phyloP scores from a whole-genome alignment of 2,888 invertebrate genomes.

The Scaeva pyrastri region DNA sequence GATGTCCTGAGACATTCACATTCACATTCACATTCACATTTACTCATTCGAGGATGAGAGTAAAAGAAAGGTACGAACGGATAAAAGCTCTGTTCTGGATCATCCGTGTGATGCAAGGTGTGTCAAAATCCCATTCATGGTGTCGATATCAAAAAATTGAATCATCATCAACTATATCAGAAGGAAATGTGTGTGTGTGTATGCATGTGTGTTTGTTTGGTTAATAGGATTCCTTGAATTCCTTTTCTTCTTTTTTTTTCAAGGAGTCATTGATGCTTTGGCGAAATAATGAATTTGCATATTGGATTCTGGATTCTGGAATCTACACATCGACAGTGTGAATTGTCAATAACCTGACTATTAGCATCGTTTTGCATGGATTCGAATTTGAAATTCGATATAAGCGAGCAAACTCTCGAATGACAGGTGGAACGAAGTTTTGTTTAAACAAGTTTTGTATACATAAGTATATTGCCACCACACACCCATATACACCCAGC shows the following conservation, averaged over 20 bases:
- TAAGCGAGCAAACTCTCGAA: constrained; percentile 25
- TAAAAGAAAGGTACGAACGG: not conserved
- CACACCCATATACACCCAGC: not conserved
- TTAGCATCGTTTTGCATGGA: constrained; percentile 40
- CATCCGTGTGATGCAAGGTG: constrained; percentile 44
- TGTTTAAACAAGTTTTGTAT: constrained; percentile 30
- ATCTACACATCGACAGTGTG: constrained; percentile 18
- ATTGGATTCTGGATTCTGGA: constrained; percentile 63
- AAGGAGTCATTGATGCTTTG: constrained; percentile 26
- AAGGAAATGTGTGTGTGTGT: not conserved
- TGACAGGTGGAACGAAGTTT: constrained; percentile 49
- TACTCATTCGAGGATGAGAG: not conserved
- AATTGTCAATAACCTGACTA: constrained; percentile 48
- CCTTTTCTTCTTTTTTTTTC: constrained; percentile 36
- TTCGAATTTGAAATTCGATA: constrained; percentile 3
- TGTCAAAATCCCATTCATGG: constrained; percentile 61
- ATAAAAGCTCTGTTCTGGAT: constrained; percentile 13
- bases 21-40: not conserved
- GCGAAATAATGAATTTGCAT: constrained; percentile 67
- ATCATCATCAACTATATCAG: constrained; percentile 49
- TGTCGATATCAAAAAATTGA: constrained; percentile 72
- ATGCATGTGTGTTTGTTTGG: constrained; percentile 23
- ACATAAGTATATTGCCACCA: not conserved
- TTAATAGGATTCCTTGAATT: constrained; percentile 23
- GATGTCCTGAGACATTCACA: constrained; percentile 15